Conservation (phyloP, 1,140 invertebrate species). For the Drosophila persimilis region DNA sequence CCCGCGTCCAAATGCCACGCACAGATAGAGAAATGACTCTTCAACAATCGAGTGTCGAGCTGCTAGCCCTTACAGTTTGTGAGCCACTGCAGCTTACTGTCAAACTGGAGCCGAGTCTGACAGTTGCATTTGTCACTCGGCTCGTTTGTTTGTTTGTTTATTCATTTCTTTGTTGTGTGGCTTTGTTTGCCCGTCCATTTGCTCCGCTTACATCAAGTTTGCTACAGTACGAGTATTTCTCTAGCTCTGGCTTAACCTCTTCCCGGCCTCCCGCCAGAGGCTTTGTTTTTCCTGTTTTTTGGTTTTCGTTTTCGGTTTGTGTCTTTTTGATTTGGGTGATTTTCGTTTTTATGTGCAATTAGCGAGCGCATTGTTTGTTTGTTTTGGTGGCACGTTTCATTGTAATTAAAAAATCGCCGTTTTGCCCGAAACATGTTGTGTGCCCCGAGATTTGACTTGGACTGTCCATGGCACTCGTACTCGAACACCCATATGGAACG, state of each 20-base stretch:
- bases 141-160: constrained; percentile 58
- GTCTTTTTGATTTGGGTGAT: constrained; percentile 40
- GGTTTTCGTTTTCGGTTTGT: constrained; percentile 37
- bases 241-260: background rate
- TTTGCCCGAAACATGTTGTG: constrained; percentile 29
- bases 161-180: constrained; percentile 23
- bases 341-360: constrained; percentile 68
- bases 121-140: constrained; percentile 71
- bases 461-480: constrained; percentile 4
- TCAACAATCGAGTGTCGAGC: constrained; percentile 22
- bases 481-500: constrained; percentile 9
- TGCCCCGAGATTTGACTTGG: constrained; percentile 23
- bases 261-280: background rate
- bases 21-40: constrained; percentile 35
- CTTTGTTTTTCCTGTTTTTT: constrained; percentile 53
- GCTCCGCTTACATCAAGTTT: constrained; percentile 61
- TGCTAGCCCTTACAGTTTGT: constrained; percentile 32
- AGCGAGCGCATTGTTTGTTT: constrained; percentile 69
- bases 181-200: constrained; percentile 68
- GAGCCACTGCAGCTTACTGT: constrained; percentile 62
- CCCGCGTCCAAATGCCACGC: constrained; percentile 11
- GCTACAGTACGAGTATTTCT: constrained; percentile 52
- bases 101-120: constrained; percentile 50
- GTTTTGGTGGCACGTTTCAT: constrained; percentile 68
- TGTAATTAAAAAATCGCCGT: constrained; percentile 69